Evolutionary conservation across 2,888 invertebrate genomes (phyloP).

Genomic region (Minunthozetes semirufus): DNA sequence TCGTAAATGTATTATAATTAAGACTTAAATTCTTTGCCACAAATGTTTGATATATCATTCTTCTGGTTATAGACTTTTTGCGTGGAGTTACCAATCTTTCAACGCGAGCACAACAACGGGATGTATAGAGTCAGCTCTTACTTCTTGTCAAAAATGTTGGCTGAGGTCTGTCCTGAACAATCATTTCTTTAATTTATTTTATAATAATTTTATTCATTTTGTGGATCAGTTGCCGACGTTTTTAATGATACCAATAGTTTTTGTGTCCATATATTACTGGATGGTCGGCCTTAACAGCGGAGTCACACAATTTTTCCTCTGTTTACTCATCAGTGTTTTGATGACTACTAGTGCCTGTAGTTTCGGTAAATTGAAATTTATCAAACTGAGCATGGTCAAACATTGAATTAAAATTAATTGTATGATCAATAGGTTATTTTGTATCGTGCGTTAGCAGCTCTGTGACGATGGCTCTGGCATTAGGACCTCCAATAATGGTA

Average conservation of each 20-base stretch:
- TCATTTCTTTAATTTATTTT: background rate
- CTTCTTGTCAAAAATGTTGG: constrained; percentile 80
- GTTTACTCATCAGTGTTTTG: background rate
- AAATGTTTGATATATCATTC: background rate
- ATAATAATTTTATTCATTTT: background rate
- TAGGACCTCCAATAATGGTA: constrained; percentile 84
- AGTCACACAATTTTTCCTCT: background rate
- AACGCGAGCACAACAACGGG: constrained; percentile 78
- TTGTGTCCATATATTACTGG: constrained; percentile 75
- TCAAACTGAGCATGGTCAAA: background rate
- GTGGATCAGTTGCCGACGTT: constrained; percentile 60
- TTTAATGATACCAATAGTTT: constrained; percentile 70
- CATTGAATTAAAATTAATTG: background rate
- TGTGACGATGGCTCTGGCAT: constrained; percentile 77
- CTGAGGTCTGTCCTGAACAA: constrained; percentile 54
- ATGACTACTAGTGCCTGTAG: constrained; percentile 32
- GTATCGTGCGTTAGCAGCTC: constrained; percentile 78
- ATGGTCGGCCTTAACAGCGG: constrained; percentile 60
- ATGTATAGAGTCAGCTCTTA: constrained; percentile 87
- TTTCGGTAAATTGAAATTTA: constrained; percentile 25
- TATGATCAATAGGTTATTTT: constrained; percentile 66
- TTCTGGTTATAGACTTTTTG: constrained; percentile 66
- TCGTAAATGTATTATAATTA: constrained; percentile 49
- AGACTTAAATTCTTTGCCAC: background rate
- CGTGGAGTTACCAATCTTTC: constrained; percentile 77